Evolutionary conservation across 2,888 invertebrate species (phyloP).

Genomic region (Syritta pipiens): DNA sequence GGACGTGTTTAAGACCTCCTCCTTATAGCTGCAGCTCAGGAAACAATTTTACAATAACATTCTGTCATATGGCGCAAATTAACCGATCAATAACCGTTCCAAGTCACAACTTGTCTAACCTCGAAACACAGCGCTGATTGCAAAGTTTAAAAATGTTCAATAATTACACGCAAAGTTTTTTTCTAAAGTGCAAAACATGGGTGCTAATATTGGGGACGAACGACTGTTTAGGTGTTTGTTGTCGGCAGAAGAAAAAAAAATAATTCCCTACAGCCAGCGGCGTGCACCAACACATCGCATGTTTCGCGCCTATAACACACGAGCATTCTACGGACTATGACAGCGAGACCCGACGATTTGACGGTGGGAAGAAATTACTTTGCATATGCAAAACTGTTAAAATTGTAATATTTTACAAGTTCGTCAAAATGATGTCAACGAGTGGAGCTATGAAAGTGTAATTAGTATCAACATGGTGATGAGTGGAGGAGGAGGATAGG

Average conservation of each 20-base stretch:
- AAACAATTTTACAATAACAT: too few relatives aligned
- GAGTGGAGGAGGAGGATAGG: too few relatives aligned
- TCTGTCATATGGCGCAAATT: too few relatives aligned
- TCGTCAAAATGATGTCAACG: not conserved
- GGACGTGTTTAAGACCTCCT: too few relatives aligned
- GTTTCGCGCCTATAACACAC: constrained; percentile 18
- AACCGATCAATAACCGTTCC: too few relatives aligned
- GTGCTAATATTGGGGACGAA: constrained; percentile 43
- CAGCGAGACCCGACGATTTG: not conserved
- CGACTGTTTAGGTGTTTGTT: constrained; percentile 13
- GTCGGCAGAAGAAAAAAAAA: not conserved
- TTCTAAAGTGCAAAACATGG: constrained; percentile 25
- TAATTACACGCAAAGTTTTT: constrained; percentile 14
- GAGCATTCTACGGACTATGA: not conserved
- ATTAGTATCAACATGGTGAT: too few relatives aligned
- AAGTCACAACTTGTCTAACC: too few relatives aligned
- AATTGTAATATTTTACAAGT: not conserved
- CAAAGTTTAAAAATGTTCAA: not conserved
- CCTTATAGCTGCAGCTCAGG: too few relatives aligned
- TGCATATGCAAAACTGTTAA: constrained; percentile 6
- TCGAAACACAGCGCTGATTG: too few relatives aligned
- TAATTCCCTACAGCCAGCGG: constrained; percentile 6
- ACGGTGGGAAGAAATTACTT: not conserved
- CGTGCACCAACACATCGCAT: constrained; percentile 25
- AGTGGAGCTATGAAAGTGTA: not conserved